Conservation (phyloP, 2,797 vertebrate genomes). For the Silurus lanzhouensis region DNA sequence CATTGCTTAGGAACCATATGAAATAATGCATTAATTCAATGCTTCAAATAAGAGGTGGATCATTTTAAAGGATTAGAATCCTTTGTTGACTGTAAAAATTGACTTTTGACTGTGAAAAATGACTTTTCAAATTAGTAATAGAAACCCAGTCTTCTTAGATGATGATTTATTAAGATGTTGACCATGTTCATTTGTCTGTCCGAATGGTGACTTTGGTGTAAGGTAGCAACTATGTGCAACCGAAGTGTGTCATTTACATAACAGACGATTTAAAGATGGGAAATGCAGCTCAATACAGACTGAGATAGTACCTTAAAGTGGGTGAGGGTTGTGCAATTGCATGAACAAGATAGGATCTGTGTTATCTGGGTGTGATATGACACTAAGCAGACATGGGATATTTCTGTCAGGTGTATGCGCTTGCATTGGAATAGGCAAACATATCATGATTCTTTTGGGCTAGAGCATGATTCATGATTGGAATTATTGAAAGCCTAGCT, state of each 20-base stretch:
- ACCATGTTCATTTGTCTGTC: conserved; percentile 14
- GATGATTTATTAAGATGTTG: not conserved
- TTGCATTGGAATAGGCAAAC: not conserved
- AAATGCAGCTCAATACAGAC: not conserved
- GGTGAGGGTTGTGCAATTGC: conserved; percentile 71
- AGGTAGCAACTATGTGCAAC: conserved; percentile 48
- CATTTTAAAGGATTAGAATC: not conserved
- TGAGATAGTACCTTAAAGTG: conserved; percentile 62
- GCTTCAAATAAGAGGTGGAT: not conserved
- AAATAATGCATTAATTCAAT: not conserved
- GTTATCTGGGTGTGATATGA: not conserved
- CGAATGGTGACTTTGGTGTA: conserved; percentile 39
- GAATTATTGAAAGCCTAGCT: too few species aligned
- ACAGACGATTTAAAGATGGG: conserved; percentile 60
- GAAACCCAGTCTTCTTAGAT: not conserved
- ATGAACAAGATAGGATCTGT: conserved; percentile 71
- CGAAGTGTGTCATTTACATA: conserved; percentile 62
- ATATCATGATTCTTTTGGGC: not conserved
- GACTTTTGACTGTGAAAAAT: not conserved
- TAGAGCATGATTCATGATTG: not conserved
- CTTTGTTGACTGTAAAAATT: not conserved
- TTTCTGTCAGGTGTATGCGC: not conserved
- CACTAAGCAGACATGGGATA: not conserved
- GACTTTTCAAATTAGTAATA: not conserved
- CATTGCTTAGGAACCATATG: conserved; percentile 19